Base-by-base conservation (phyloP, 92 coral and sea anemone species). In the Desmophyllum pertusum region DNA sequence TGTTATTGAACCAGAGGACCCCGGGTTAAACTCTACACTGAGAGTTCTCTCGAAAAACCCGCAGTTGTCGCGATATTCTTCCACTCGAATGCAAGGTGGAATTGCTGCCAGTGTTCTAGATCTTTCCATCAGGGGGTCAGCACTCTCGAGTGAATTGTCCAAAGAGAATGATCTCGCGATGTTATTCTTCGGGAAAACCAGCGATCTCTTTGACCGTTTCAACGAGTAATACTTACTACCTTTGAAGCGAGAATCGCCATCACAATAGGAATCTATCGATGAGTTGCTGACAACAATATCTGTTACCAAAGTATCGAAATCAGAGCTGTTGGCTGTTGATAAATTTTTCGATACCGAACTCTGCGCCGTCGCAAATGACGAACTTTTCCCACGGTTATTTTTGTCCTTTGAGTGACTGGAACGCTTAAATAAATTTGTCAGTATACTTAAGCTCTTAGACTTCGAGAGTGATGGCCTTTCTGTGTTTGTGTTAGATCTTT, bases 381-480 rank as follows among this genome's bases (percentile, higher is more conserved):
- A 64, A 25, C 72, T 78, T 50, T 91, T 91, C 94, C 94, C 94
- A 91, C 94, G 94, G 78, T 85, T 67, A 73, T 66, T 63, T 75
- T 83, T 77, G 51, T 67, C 85, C 72, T 81, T 77, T 50, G 92
- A 70, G 57, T 75, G 73, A 64, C 89, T 81, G 30, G 94, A 88
- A 37, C 90, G 90, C 80, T 85, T 91, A 88, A 91, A 91, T 88
- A 91, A 91, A 91, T 90, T 91, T 55, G 92, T 85, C 38, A 91
- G 92, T 91, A 79, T 87, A 81, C 81, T 91, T 77, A 91, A 88
- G 92, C 94, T 91, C 87, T 88, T 91, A 66, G 92, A 85, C 61
- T 85, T 87, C 45, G 80, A 74, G 82, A 88, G 84, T 52, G 89
- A 36, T 83, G 86, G 77, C 70, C 51, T 85, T 36, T 81, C 79